Base-by-base conservation (phyloP, 1,140 invertebrate genomes). In the Drosophila rhopaloa region DNA sequence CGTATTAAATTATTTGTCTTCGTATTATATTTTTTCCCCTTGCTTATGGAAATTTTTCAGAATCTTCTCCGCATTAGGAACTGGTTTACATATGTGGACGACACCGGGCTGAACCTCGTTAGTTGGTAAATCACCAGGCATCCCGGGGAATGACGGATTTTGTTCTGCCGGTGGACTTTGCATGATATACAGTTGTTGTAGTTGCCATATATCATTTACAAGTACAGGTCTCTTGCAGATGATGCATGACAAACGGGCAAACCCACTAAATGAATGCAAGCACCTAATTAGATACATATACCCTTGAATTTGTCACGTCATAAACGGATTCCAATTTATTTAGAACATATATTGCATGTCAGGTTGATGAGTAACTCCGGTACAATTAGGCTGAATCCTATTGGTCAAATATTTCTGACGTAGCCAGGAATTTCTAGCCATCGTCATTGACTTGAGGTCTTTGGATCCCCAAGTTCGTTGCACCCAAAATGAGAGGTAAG, bases 31-130 rank as follows among this genome's bases (percentile, higher is more conserved):
- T 35, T 32, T 14, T 51, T 13, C 13, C 48, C 1, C 16, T 7
- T 37, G 32, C 5, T 13, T 53, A 59, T 71, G 72, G 77, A 70
- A 76, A 76, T 68, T 76, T 80, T 79, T 40, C 44, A 71, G 48
- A 46, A 50, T 53, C 50, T 53, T 53, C 50, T 53, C 37, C 55
- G 53, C 75, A 65, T 78, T 58, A 63, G 67, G 40, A 79, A 78
- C 76, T 72, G 51, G 76, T 78, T 79, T 67, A 67, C 65, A 63
- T 67, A 41, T 32, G n/a, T 48, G 27, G 40, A 50, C 29, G 29
- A 32, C 29, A 32, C 29, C 29, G 29, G 16, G 29, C 59, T 50
- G n/a, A 35, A 24, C 29, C 46, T 44, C 9, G 46, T 53, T 37
- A 43, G 58, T 46, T 51, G 65, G 65, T 67, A 67, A 67, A 63